Evolutionary conservation across 2,797 vertebrate genomes (phyloP).

Genomic region (Rhadinocentrus ornatus): DNA sequence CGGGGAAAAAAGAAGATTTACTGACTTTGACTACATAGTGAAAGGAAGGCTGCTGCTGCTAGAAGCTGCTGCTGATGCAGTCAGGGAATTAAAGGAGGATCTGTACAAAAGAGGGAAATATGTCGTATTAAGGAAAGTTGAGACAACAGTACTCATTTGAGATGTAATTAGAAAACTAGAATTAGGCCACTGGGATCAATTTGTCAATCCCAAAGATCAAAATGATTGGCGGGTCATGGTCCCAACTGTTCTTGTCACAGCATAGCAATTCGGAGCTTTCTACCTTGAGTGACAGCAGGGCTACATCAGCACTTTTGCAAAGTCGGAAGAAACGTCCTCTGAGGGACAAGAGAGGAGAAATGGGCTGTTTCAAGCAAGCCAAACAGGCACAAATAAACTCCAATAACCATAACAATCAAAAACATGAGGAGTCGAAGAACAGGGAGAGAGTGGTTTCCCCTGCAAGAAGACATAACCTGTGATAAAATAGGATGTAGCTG

Average conservation of each 20-base stretch:
- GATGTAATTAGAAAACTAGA: constrained; percentile 49
- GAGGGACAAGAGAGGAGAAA: constrained; percentile 26
- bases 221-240: constrained; percentile 69
- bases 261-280: constrained; percentile 36
- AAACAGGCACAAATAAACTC: constrained; percentile 65
- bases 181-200: constrained; percentile 56
- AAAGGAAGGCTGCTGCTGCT: constrained; percentile 31
- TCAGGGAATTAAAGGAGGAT: constrained; percentile 40
- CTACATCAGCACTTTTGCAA: constrained; percentile 72
- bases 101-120: constrained; percentile 26
- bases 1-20: constrained; percentile 39
- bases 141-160: constrained; percentile 37
- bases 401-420: constrained; percentile 60
- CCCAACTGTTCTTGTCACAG: constrained; percentile 38
- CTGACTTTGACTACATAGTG: constrained; percentile 56
- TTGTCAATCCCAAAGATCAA: constrained; percentile 59
- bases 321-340: constrained; percentile 54
- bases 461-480: constrained; percentile 28
- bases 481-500: constrained; percentile 54
- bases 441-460: constrained; percentile 7
- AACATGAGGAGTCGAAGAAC: constrained; percentile 8
- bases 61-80: constrained; percentile 20
- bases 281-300: constrained; percentile 48
- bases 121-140: constrained; percentile 26
- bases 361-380: constrained; percentile 55